Percentiles rank a stretch among this genome's conserved stretches.
phyloP scores from a whole-genome alignment of 1,140 invertebrate genomes.

The Hormaphis cornu region DNA sequence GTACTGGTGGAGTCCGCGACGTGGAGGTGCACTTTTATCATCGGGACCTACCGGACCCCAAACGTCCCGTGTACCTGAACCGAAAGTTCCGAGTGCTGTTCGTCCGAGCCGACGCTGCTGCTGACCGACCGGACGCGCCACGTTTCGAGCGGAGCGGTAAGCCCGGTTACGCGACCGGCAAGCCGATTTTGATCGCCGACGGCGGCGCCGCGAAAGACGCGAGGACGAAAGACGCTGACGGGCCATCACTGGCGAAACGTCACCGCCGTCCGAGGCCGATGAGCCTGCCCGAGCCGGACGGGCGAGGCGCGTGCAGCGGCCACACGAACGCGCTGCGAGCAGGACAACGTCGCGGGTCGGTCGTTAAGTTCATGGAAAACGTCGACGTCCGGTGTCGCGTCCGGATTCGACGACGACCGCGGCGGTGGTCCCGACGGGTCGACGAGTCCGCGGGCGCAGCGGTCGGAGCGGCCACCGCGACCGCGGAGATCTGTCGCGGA shows the following conservation, averaged over 20 bases:
- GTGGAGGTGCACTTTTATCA: slow-evolving; percentile 39
- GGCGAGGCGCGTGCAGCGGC: background rate
- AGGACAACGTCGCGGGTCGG: background rate
- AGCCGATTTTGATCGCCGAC: slow-evolving; percentile 45
- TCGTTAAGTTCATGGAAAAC: background rate
- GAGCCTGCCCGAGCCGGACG: background rate
- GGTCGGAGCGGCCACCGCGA: too few species aligned
- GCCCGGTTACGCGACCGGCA: slow-evolving; percentile 55
- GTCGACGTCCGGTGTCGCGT: background rate
- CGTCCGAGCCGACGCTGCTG: slow-evolving; percentile 41
- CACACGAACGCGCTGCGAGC: background rate
- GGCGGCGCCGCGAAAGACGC: background rate
- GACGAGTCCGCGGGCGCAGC: background rate
- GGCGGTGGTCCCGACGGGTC: background rate
- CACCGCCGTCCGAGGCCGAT: background rate
- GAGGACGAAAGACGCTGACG: too few species aligned
- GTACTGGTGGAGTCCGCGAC: slow-evolving; percentile 47
- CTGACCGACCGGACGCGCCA: slow-evolving; percentile 2
- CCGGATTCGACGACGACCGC: background rate
- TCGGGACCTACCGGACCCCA: background rate
- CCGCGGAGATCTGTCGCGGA: background rate
- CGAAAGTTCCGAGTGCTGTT: slow-evolving; percentile 48
- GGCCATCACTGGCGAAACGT: too few species aligned
- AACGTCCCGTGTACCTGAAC: slow-evolving; percentile 37
- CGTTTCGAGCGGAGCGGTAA: slow-evolving; percentile 54